phyloP scores from a whole-genome alignment of 2,888 invertebrate genomes.

The Ectemnius lituratus region DNA sequence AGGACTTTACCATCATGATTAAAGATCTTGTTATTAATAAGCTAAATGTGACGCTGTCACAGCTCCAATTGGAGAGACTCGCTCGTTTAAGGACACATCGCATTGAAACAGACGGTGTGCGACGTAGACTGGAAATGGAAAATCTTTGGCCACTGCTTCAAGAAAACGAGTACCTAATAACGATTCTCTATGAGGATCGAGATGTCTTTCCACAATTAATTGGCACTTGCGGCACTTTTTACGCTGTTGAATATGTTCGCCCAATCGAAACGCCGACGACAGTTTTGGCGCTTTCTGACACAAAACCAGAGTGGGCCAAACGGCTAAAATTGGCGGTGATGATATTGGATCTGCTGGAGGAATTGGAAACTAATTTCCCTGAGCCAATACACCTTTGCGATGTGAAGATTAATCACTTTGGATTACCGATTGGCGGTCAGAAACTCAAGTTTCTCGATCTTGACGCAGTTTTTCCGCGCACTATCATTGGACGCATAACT shows the following conservation, averaged over 20 bases:
- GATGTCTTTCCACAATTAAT: constrained; percentile 83
- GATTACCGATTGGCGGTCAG: constrained; percentile 79
- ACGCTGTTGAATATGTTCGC: constrained; percentile 83
- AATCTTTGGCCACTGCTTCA: constrained; percentile 83
- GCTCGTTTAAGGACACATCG: constrained; percentile 78
- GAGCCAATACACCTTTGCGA: constrained; percentile 85
- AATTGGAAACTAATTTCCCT: constrained; percentile 81
- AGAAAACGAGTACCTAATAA: constrained; percentile 84
- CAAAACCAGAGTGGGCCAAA: constrained; percentile 80
- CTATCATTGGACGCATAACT: constrained; percentile 79
- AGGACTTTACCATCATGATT: constrained; percentile 79
- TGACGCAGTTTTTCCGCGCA: constrained; percentile 82
- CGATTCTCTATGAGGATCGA: constrained; percentile 81
- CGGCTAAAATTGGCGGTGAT: constrained; percentile 80
- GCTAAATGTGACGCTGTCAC: constrained; percentile 80
- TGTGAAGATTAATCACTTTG: constrained; percentile 84
- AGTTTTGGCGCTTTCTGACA: constrained; percentile 79
- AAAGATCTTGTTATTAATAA: constrained; percentile 79
- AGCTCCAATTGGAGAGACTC: constrained; percentile 79
- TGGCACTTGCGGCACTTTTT: constrained; percentile 83
- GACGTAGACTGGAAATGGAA: constrained; percentile 80
- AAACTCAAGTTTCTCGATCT: constrained; percentile 83
- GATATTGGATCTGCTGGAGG: constrained; percentile 82
- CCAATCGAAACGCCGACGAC: constrained; percentile 80
- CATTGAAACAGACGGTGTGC: constrained; percentile 74